These are phyloP conservation scores for Saccopteryx bilineata DNA, from an alignment of 2,113 vertebrate genomes.

Conservation along the genomic window DNA sequence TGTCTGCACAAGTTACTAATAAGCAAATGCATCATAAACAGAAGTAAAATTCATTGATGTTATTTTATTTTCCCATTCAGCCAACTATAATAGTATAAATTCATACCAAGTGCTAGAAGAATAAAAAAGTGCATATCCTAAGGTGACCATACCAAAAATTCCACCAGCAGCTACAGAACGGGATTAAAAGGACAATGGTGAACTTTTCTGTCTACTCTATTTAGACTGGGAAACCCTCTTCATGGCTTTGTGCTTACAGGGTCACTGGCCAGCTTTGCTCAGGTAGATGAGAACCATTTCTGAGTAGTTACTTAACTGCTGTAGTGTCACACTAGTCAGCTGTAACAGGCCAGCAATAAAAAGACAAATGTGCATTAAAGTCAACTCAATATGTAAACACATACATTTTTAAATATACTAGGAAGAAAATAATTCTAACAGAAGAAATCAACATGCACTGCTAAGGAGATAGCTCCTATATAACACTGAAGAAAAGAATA, in stretches of 20 bases:
- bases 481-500: neutral
- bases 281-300: neutral
- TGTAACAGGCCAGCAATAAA: neutral
- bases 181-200: neutral
- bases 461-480: conserved; percentile 11
- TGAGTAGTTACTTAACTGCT: neutral
- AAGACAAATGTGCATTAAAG: neutral
- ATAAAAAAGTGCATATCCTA: neutral
- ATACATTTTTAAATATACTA: neutral
- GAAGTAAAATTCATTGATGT: conserved; percentile 54
- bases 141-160: conserved; percentile 9
- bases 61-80: conserved; percentile 39
- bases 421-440: conserved; percentile 57
- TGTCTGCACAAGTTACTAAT: conserved; percentile 7
- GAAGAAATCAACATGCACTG: conserved; percentile 36
- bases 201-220: neutral
- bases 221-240: neutral
- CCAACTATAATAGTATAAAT: neutral
- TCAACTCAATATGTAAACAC: conserved; percentile 41
- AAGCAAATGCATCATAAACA: conserved; percentile 41
- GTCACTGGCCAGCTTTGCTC: neutral
- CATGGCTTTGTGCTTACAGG: neutral
- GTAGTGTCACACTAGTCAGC: neutral
- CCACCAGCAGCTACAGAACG: neutral
- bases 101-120: neutral